Evolutionary conservation across 1,140 invertebrate genomes (phyloP).

Genomic region (Aphelenchoides fujianensis): DNA sequence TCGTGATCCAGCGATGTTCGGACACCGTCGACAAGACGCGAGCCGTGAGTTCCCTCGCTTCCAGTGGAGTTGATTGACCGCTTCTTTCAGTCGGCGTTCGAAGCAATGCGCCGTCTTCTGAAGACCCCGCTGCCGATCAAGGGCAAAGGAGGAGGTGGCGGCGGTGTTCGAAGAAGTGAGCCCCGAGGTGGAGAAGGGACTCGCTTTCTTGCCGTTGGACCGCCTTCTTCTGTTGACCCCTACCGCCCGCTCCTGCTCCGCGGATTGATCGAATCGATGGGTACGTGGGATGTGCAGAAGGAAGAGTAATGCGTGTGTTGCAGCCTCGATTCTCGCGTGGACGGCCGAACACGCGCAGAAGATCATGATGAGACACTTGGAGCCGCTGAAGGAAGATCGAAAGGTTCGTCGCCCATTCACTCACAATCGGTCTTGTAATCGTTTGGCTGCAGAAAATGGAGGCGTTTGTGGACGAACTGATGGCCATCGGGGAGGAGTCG

Average conservation of each 20-base stretch:
- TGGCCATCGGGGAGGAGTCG: not conserved
- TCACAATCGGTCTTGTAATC: not conserved
- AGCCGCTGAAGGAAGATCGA: not conserved
- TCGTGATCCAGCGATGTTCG: not conserved
- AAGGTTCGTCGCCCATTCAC: constrained; percentile 2
- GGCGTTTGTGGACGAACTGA: constrained; percentile 2
- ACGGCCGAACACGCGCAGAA: not conserved
- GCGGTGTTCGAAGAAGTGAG: not conserved
- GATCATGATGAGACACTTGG: not conserved
- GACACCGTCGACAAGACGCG: constrained; percentile 15
- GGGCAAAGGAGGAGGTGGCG: not conserved
- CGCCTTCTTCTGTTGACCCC: not conserved
- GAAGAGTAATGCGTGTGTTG: not conserved
- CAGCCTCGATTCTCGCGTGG: constrained; percentile 9
- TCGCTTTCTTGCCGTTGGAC: constrained; percentile 3
- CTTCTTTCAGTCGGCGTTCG: not conserved
- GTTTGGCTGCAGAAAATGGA: constrained; percentile 1
- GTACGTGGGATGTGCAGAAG: not conserved
- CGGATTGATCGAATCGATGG: constrained; percentile 3
- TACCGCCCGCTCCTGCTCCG: not conserved
- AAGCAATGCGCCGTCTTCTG: constrained; percentile 8
- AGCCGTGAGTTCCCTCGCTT: not conserved
- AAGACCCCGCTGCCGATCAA: not conserved
- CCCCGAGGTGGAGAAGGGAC: not conserved
- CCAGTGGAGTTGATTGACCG: too few relatives aligned